Base-by-base conservation (phyloP, 2,113 vertebrate species). In the Oreotrochilus melanogaster region DNA sequence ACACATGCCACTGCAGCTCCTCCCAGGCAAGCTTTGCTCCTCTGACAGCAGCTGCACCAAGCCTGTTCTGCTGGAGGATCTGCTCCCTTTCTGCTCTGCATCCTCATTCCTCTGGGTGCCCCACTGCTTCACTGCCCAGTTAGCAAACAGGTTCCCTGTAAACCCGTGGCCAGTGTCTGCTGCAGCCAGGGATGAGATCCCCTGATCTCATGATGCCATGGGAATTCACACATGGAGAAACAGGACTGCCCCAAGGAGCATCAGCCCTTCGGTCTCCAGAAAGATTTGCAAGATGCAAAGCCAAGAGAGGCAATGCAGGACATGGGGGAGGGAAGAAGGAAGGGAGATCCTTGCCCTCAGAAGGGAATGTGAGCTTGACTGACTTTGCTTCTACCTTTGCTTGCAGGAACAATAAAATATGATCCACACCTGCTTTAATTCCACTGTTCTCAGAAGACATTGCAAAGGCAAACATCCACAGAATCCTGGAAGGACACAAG, bases 121-220 rank as follows among this genome's bases (percentile, higher is more conserved):
- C 35, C 45, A 11, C 37, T 47, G 31, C 71, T 64, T 47, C 35
- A 2, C 11, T 45, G 74, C 58, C 70, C 76, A n/a, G n/a, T 16
- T 7, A 56, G 28, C 42, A 16, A 60, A 19, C 3, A 24, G 72
- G 23, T 39, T 85, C 37, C 6, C n/a, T 45, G 47, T 62, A 83
- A 56, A 64, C 19, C 53, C 11, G 0, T 2, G 18, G 73, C 7
- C 56, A 39, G 8, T 25, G 48, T 18, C 18, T 66, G 62, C 69
- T 72, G 54, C 56, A 19, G 11, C 2, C 45, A 14, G 50, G 48
- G 42, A 21, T 24, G 62, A 48, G 83, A 8, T 2, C 3, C 54
- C 31, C 31, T 12, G 23, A 8, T 10, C 28, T n/a, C n/a, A n/a
- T n/a, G n/a, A 2, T 7, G 33, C 31, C 69, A 13, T 0, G 0